These are phyloP conservation scores for Drosophila cyrtoloma DNA, from an alignment of 2,888 invertebrate genomes.

Conservation along the genomic window DNA sequence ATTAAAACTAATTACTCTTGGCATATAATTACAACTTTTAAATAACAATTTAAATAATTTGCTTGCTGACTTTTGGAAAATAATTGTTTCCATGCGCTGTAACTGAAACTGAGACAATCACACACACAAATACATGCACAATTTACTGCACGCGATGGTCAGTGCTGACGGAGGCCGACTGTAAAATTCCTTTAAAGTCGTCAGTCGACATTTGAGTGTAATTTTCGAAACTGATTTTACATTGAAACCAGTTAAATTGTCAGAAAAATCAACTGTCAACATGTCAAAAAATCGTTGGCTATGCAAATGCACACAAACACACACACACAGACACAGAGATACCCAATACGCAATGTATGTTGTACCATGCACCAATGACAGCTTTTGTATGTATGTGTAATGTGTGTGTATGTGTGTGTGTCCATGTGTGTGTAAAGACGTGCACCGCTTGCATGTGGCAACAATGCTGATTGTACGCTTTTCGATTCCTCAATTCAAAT, in stretches of 20 bases:
- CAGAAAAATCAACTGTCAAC: conserved; percentile 85
- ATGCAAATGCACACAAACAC: conserved; percentile 71
- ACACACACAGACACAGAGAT: conserved; percentile 15
- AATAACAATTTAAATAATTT: conserved; percentile 79
- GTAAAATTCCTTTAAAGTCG: conserved; percentile 81
- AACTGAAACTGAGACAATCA: conserved; percentile 39
- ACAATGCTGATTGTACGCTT: conserved; percentile 63
- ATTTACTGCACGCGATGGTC: conserved; percentile 81
- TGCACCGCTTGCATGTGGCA: conserved; percentile 56
- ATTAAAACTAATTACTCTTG: conserved; percentile 71
- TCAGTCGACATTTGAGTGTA: conserved; percentile 78
- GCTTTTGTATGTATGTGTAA: background rate
- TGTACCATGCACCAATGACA: conserved; percentile 18
- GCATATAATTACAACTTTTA: conserved; percentile 76
- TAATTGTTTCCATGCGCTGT: conserved; percentile 61
- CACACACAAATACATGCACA: conserved; percentile 39
- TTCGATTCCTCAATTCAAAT: conserved; percentile 65
- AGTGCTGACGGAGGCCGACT: conserved; percentile 54
- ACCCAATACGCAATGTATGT: conserved; percentile 38
- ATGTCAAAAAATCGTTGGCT: conserved; percentile 83
- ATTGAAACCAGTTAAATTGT: conserved; percentile 85
- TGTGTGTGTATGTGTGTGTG: conserved; percentile 15
- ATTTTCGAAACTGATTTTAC: conserved; percentile 84
- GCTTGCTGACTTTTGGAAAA: conserved; percentile 71
- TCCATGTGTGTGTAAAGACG: conserved; percentile 44